Evolutionary conservation across 2,113 vertebrate species (phyloP), one percentile per base, ranked within the genome.

Genomic region (Eretmochelys imbricata): DNA sequence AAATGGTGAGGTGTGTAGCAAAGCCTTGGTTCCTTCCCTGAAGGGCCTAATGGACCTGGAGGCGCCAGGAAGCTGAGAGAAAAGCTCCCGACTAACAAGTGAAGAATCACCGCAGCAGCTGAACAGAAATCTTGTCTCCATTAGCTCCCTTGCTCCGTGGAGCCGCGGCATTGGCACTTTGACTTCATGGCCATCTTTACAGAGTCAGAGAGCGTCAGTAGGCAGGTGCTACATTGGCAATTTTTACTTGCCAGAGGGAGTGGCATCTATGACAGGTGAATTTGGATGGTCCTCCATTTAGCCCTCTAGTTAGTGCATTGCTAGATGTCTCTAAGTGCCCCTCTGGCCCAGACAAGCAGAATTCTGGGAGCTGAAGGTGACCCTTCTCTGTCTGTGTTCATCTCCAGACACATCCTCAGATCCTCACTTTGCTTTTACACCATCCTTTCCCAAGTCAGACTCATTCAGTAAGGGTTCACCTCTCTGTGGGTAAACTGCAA

Each of bases 41-140:
- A 79, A 54, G 76, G 76, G 80, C 57, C 29, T 83, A 62, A 78
- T 50, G 0, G 55, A 1, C 25, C 7, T 6, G 2, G 0, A 0
- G 54, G 38, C 81, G n/a, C 51, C 1, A 0, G 25, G 80, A 49
- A 89, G 91, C 53, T 3, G 72, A 84, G 42, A 10, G 49, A 19
- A 46, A 48, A 14, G 13, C 50, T 91, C 5, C 0, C 24, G 93
- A 59, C 54, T 94, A 42, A 12, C 72, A 80, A 80, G 38, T 8
- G 53, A 75, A 80, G 1, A 80, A 86, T 91, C 49, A 29, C 5
- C 0, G 6, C 50, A 57, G 49, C 88, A 29, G 46, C 84, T 83
- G 89, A 53, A 25, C 38, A 46, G 72, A 46, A 76, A 25, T 25
- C 38, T 76, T 46, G 10, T 76, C 10, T 25, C 69, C 35, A 22